These are phyloP conservation scores for Blastomussa wellsi DNA, from an alignment of 92 coral and sea anemone genomes.

Conservation along the genomic window DNA sequence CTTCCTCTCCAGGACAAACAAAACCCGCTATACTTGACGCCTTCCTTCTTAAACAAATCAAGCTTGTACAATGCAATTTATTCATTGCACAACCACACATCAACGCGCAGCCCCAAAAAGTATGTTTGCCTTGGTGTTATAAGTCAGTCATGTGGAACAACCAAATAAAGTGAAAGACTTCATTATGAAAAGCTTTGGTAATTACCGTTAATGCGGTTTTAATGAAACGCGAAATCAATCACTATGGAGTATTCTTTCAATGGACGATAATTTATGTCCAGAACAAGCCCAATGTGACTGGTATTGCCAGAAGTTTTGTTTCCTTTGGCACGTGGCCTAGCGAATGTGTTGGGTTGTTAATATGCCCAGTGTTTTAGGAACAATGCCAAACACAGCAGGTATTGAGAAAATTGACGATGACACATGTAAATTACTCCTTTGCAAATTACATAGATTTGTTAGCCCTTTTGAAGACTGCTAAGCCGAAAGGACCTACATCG, in stretches of 20 bases:
- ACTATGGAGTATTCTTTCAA: background rate
- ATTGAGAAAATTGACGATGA: conserved; percentile 4
- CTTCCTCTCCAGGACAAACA: background rate
- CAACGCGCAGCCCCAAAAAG: too few species aligned
- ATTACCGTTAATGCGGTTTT: conserved; percentile 22
- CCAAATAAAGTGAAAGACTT: background rate
- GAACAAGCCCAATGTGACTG: background rate
- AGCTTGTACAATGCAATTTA: background rate
- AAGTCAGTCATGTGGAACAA: conserved; percentile 27
- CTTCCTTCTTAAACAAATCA: background rate
- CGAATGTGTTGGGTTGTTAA: background rate
- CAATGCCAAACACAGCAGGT: background rate
- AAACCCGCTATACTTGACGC: background rate
- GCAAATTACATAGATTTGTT: conserved; percentile 7
- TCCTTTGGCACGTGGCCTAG: background rate
- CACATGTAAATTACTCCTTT: conserved; percentile 8
- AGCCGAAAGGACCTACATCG: background rate
- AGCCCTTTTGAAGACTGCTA: background rate
- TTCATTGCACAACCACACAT: background rate
- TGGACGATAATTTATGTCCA: background rate
- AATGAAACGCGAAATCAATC: conserved; percentile 17
- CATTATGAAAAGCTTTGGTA: background rate
- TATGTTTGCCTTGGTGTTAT: background rate
- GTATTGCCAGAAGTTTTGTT: background rate
- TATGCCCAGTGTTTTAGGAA: background rate